A percentile compares a stretch with the other conserved stretches of the same genome.
Evolutionary conservation across 2,797 vertebrate species (phyloP).

Genomic region (Halcyon chelicuti): DNA sequence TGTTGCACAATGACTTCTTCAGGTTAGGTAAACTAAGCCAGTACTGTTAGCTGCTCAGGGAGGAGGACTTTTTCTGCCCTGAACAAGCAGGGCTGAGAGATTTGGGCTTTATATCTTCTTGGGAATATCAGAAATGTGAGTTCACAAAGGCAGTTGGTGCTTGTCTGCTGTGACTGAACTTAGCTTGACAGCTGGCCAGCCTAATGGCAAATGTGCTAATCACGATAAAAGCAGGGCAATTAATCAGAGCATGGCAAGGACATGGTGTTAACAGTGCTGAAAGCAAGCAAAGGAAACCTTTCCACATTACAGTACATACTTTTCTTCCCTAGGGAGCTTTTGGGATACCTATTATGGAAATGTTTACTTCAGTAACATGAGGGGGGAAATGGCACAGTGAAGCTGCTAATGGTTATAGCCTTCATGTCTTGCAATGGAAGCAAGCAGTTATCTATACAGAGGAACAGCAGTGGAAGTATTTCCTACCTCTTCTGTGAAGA

Average conservation of each 20-base stretch:
- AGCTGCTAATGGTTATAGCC: neutral
- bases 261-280: neutral
- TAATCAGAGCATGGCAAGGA: conserved; percentile 49
- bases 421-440: neutral
- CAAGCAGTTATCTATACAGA: neutral
- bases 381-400: neutral
- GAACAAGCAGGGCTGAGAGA: neutral
- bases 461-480: neutral
- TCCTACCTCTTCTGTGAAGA: neutral
- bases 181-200: conserved; percentile 13
- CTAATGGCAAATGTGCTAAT: conserved; percentile 14
- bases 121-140: neutral
- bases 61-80: neutral
- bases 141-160: neutral
- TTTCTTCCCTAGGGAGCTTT: conserved; percentile 29
- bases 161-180: neutral
- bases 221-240: conserved; percentile 34
- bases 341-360: conserved; percentile 34
- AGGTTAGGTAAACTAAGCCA: neutral
- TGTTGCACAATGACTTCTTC: neutral
- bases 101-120: neutral
- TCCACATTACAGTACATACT: neutral
- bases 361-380: neutral
- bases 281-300: conserved; percentile 24
- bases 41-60: fast-evolving